Percentiles rank a stretch among this genome's conserved stretches.
Evolutionary conservation across 2,113 vertebrate genomes (phyloP).

Genomic region (Neolamprologus ventralis): DNA sequence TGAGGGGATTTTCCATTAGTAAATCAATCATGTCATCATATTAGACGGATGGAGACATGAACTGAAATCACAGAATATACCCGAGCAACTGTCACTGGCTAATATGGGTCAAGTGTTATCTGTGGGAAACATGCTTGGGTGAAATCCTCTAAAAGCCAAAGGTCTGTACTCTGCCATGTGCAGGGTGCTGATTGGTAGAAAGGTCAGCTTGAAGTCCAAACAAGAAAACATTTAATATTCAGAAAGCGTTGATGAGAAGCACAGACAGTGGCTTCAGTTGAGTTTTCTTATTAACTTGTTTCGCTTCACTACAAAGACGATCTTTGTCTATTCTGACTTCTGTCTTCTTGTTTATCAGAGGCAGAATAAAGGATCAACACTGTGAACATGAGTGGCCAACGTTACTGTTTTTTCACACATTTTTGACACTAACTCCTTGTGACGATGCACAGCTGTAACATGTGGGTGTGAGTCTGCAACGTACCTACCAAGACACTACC

Average conservation of each 20-base stretch:
- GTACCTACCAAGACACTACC: background rate
- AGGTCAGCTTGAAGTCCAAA: background rate
- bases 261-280: fast-evolving
- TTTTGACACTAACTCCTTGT: background rate
- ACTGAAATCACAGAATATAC: background rate
- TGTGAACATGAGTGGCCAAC: fast-evolving
- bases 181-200: background rate
- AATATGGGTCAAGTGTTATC: background rate
- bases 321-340: background rate
- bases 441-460: fast-evolving
- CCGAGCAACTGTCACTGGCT: background rate
- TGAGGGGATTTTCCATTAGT: background rate
- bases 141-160: background rate
- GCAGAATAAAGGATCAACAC: background rate
- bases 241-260: background rate
- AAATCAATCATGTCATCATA: background rate
- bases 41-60: fast-evolving
- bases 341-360: background rate
- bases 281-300: background rate
- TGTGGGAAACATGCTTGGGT: background rate
- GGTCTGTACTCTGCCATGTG: background rate
- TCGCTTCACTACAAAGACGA: fast-evolving
- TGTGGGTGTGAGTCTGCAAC: background rate
- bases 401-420: background rate
- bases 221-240: background rate